These are phyloP conservation scores for Acanthosepion lycidas DNA, from an alignment of 2,888 invertebrate genomes.

Conservation along the genomic window DNA sequence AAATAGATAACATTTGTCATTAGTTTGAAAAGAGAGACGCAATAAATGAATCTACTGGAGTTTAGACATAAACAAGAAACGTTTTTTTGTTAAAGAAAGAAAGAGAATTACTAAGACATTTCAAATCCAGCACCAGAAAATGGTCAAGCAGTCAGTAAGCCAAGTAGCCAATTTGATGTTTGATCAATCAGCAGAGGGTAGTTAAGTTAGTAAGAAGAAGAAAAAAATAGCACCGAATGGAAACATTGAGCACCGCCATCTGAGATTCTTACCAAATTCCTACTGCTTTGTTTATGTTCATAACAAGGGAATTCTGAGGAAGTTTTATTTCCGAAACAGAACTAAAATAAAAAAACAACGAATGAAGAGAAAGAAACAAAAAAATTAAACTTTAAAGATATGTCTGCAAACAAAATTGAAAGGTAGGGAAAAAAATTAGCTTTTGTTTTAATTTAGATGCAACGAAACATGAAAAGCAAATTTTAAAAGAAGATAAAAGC, in stretches of 20 bases:
- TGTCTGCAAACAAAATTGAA: neutral
- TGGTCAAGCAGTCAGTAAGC: neutral
- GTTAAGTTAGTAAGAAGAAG: neutral
- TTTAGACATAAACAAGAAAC: neutral
- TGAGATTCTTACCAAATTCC: conserved; percentile 60
- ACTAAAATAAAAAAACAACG: conserved; percentile 48
- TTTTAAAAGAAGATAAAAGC: neutral
- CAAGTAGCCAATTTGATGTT: neutral
- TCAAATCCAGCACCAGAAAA: neutral
- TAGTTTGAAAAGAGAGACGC: no score
- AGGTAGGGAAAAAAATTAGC: neutral
- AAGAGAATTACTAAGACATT: neutral
- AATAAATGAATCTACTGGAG: no score
- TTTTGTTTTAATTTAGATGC: no score
- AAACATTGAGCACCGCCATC: neutral
- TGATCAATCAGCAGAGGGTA: neutral
- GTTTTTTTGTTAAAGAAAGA: neutral
- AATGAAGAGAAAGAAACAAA: conserved; percentile 37
- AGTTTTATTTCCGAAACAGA: neutral
- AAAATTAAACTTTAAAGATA: conserved; percentile 11
- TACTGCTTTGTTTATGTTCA: conserved; percentile 60
- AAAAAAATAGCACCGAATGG: neutral
- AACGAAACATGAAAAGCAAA: neutral
- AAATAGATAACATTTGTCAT: no score
- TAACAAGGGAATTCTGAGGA: conserved; percentile 59